A percentile compares a stretch with the other conserved stretches of the same genome.
phyloP scores from a whole-genome alignment of 64 coral and sea anemone species.

The Stichodactyla helianthus region DNA sequence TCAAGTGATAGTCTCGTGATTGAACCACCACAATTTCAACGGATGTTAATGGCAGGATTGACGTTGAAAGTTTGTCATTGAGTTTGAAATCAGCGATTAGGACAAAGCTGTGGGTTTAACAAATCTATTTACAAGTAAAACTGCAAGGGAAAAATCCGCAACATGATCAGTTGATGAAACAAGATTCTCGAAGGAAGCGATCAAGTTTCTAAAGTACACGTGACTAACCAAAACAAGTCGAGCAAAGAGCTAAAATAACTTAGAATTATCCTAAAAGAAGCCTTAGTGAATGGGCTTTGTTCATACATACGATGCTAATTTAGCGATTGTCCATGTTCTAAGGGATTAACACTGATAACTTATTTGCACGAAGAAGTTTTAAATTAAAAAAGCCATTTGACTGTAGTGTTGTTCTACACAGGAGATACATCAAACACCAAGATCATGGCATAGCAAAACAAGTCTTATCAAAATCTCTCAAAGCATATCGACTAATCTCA shows the following conservation, averaged over 20 bases:
- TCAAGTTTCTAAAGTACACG: slow-evolving; percentile 14
- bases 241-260: neutral
- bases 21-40: neutral
- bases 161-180: neutral
- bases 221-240: slow-evolving; percentile 12
- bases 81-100: slow-evolving; percentile 1
- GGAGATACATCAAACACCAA: neutral
- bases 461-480: neutral
- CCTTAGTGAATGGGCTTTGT: neutral
- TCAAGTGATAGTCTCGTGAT: slow-evolving; percentile 26
- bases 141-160: slow-evolving; percentile 1
- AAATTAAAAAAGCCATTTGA: slow-evolving; percentile 5
- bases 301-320: slow-evolving; percentile 1
- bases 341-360: slow-evolving; percentile 11
- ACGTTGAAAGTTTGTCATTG: neutral
- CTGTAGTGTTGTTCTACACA: neutral
- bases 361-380: neutral
- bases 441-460: neutral
- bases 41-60: neutral
- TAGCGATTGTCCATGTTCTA: neutral
- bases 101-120: neutral
- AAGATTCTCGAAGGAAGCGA: neutral
- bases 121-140: neutral
- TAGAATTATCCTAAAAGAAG: neutral
- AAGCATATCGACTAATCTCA: neutral